Evolutionary conservation across 1,140 invertebrate species (phyloP).

Genomic region (Neodiprion fabricii): DNA sequence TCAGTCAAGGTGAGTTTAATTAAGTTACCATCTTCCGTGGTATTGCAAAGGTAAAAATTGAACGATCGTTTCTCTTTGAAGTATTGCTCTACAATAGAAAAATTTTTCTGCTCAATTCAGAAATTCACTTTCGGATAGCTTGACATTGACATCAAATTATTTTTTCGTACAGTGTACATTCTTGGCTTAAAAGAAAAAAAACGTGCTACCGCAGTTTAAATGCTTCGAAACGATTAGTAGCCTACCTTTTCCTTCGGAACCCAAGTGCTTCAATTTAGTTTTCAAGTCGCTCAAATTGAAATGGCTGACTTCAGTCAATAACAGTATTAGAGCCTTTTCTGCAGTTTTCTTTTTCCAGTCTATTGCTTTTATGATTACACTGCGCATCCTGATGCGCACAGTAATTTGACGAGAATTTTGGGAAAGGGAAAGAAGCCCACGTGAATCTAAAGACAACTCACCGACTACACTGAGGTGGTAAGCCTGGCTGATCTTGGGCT

Average conservation of each 20-base stretch:
- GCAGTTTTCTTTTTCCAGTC: constrained; percentile 11
- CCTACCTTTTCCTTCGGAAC: constrained; percentile 22
- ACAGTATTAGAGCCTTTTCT: background rate
- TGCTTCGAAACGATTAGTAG: constrained; percentile 16
- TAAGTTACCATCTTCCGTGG: too few relatives aligned
- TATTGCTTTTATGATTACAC: too few relatives aligned
- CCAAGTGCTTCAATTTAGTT: background rate
- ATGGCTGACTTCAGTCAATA: constrained; percentile 15
- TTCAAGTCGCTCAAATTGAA: background rate
- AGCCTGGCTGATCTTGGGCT: constrained; percentile 83
- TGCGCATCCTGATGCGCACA: background rate
- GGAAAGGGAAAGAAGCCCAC: background rate
- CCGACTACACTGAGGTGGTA: constrained; percentile 83
- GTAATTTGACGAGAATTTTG: constrained; percentile 4
- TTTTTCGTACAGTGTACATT: too few relatives aligned
- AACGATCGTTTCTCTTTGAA: too few relatives aligned
- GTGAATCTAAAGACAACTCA: constrained; percentile 60
- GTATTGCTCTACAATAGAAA: too few relatives aligned
- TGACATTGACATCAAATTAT: too few relatives aligned
- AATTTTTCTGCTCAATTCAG: too few relatives aligned
- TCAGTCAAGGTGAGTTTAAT: too few relatives aligned
- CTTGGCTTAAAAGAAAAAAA: too few relatives aligned
- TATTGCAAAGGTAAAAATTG: too few relatives aligned
- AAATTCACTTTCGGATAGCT: too few relatives aligned
- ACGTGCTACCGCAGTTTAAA: too few relatives aligned